Conservation (phyloP, 2,888 invertebrate species). For the Scaptodrosophila latifasciaeformis region DNA sequence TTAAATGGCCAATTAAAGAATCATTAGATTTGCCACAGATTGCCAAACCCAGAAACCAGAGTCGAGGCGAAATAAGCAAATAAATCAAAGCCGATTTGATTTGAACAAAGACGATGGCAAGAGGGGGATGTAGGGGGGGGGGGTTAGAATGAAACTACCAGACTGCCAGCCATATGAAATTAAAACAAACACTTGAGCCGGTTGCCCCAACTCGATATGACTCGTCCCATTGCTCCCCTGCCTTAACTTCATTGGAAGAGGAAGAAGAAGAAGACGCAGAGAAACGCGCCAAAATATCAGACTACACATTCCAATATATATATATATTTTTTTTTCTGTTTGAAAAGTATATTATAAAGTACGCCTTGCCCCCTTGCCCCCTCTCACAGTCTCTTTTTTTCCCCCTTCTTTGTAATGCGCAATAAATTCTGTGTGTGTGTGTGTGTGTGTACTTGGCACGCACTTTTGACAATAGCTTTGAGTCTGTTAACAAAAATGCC, state of each 20-base stretch:
- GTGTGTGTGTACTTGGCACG: slow-evolving; percentile 13
- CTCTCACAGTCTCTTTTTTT: background rate
- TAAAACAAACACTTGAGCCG: slow-evolving; percentile 47
- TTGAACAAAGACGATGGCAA: background rate
- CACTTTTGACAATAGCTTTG: no score
- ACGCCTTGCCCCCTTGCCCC: background rate
- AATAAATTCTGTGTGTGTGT: slow-evolving; percentile 44
- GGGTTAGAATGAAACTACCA: background rate
- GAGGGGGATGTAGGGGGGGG: no score
- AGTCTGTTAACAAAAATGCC: background rate
- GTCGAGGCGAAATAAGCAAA: background rate
- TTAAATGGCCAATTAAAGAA: slow-evolving; percentile 25
- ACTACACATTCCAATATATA: slow-evolving; percentile 1
- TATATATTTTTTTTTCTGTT: background rate
- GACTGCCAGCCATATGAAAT: slow-evolving; percentile 17
- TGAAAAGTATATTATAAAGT: background rate
- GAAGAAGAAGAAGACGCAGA: slow-evolving; percentile 17
- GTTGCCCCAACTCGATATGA: slow-evolving; percentile 21
- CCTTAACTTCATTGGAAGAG: slow-evolving; percentile 10
- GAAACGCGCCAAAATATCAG: slow-evolving; percentile 12
- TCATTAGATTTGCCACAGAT: slow-evolving; percentile 37
- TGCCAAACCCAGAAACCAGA: slow-evolving; percentile 12
- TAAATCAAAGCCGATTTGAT: background rate
- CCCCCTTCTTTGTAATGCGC: slow-evolving; percentile 34
- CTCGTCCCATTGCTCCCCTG: no score